Percentiles rank a stretch among this genome's conserved stretches.
Conservation (phyloP, 2,797 vertebrate species). For the Cynopterus sphinx region DNA sequence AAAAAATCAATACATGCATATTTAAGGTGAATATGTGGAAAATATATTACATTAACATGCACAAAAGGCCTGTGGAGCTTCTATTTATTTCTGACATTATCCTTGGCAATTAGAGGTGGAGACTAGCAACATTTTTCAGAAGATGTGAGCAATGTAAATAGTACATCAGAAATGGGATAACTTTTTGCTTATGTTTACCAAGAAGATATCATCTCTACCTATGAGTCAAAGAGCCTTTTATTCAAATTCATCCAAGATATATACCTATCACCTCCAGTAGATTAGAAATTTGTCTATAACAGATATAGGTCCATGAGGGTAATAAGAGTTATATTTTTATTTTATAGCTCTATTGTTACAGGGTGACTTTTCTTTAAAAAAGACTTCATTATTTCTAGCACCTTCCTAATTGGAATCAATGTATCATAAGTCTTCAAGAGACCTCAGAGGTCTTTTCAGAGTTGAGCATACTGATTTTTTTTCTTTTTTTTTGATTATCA, state of each 20-base stretch:
- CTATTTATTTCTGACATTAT: neutral
- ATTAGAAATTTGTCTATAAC: slow-evolving; percentile 37
- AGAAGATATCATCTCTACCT: neutral
- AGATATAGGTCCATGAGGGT: slow-evolving; percentile 17
- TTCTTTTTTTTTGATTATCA: slow-evolving; percentile 52
- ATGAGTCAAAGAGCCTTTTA: slow-evolving; percentile 1
- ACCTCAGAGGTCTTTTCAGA: slow-evolving; percentile 54
- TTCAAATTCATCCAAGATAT: slow-evolving; percentile 27
- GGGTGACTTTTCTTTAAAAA: slow-evolving; percentile 57
- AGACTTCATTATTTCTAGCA: slow-evolving; percentile 61
- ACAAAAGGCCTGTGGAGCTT: neutral
- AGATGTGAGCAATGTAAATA: neutral
- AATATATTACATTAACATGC: neutral
- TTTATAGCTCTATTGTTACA: slow-evolving; percentile 58
- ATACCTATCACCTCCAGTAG: slow-evolving; percentile 3
- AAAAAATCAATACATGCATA: neutral
- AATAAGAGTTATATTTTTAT: slow-evolving; percentile 56
- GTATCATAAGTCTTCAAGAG: slow-evolving; percentile 53
- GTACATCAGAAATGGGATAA: neutral
- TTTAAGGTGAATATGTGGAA: neutral
- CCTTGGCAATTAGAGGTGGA: neutral
- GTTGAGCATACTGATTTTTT: slow-evolving; percentile 27
- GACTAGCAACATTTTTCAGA: neutral
- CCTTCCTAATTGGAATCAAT: slow-evolving; percentile 60
- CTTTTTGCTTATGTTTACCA: neutral